Percentiles rank a stretch among this genome's conserved stretches.
These are phyloP conservation scores for Sinhomidia bicolor DNA, from an alignment of 2,888 invertebrate genomes.

Conservation along the genomic window DNA sequence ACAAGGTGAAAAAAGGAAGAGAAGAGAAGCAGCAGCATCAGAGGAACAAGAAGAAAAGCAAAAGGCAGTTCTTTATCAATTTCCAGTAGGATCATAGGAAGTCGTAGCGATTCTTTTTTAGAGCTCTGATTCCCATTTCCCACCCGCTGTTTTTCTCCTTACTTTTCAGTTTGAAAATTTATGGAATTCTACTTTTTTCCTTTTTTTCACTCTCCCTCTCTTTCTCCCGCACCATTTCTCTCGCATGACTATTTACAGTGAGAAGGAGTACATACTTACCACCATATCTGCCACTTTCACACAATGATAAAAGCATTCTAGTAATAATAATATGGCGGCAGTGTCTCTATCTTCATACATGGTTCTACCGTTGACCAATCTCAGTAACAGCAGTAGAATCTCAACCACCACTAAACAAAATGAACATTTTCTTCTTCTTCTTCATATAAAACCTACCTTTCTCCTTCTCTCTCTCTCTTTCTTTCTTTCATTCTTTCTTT, in stretches of 20 bases:
- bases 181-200: conserved; percentile 66
- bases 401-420: conserved; percentile 25
- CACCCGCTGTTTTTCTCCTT: conserved; percentile 73
- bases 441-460: too few relatives aligned
- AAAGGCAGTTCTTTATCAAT: conserved; percentile 73
- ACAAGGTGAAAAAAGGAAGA: conserved; percentile 11
- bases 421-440: conserved; percentile 43
- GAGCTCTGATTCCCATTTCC: conserved; percentile 75
- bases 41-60: conserved; percentile 26
- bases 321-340: background rate
- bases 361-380: too few relatives aligned
- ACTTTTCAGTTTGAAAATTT: conserved; percentile 71
- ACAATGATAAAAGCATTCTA: conserved; percentile 1
- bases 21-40: background rate
- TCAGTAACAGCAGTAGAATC: background rate
- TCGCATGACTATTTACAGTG: conserved; percentile 62
- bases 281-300: background rate
- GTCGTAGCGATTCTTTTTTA: conserved; percentile 71
- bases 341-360: background rate
- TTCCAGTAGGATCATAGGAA: conserved; percentile 69
- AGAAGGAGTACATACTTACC: conserved; percentile 14
- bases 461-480: too few relatives aligned
- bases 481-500: too few relatives aligned
- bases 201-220: conserved; percentile 43
- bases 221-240: conserved; percentile 15